These are phyloP conservation scores for Graphium colonna DNA, from an alignment of 2,888 invertebrate genomes.

Conservation along the genomic window DNA sequence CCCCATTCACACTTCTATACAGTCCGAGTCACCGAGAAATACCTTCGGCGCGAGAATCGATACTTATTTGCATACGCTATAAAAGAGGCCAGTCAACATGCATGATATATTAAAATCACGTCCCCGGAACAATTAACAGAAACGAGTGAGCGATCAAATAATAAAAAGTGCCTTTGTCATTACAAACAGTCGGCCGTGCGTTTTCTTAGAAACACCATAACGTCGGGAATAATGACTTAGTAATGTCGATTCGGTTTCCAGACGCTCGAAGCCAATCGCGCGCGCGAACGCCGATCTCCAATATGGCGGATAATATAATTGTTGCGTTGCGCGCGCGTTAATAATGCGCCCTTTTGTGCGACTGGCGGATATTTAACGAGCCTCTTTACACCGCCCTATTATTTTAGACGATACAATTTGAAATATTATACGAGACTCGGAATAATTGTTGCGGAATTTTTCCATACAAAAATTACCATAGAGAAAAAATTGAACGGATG, in stretches of 20 bases:
- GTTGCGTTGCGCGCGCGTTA: conserved; percentile 24
- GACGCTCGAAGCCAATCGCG: conserved; percentile 45
- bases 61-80: conserved; percentile 67
- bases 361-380: conserved; percentile 19
- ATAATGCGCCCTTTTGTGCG: conserved; percentile 19
- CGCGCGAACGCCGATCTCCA: conserved; percentile 41
- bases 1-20: conserved; percentile 38
- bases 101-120: conserved; percentile 78
- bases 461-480: too few relatives aligned
- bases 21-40: conserved; percentile 28
- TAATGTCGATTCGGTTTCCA: conserved; percentile 47
- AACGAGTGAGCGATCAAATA: conserved; percentile 74
- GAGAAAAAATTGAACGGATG: too few relatives aligned
- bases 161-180: conserved; percentile 74
- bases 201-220: conserved; percentile 55
- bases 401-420: conserved; percentile 15
- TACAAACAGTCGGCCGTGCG: conserved; percentile 53
- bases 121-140: conserved; percentile 71
- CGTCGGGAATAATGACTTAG: conserved; percentile 47
- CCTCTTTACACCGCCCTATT: conserved; percentile 13
- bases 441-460: not conserved
- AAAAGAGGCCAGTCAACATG: conserved; percentile 65
- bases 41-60: conserved; percentile 37
- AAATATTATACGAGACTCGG: conserved; percentile 1
- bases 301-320: conserved; percentile 51